Base-by-base conservation (phyloP, 2,888 invertebrate species). In the Caenorhabditis sp. region DNA sequence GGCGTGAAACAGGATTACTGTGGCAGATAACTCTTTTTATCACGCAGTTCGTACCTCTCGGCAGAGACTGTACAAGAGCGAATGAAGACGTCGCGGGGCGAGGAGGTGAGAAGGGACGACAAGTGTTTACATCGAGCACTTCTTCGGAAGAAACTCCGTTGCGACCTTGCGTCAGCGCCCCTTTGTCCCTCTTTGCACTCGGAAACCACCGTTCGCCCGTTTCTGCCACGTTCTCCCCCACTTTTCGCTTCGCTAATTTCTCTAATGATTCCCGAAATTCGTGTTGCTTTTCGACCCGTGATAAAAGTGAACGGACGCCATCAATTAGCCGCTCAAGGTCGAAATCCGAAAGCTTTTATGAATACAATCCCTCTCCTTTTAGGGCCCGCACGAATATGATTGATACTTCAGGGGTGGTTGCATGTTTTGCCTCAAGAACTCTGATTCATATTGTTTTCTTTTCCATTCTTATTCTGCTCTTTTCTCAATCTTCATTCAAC, bases 91-190 rank as follows among this genome's bases (percentile, higher is more conserved):
- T 61, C 32, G 32, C 27, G 22, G 22, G 43, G 11, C n/a, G n/a
- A n/a, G n/a, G n/a, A n/a, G n/a, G n/a, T n/a, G n/a, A n/a, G 17
- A 27, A 30, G 2, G 41, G 41, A 41, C 41, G 39, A 56, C 66
- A 70, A 70, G 70, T 70, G 70, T 70, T 70, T 70, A 59, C 70
- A 45, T 70, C 70, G 70, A 70, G 70, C 70, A 59, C 59, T 59
- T 70, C 59, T 52, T 52, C 53, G 32, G 30, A n/a, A n/a, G n/a
- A 53, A 48, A 58, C 48, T 58, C 26, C 24, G 30, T 53, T 27
- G 35, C 70, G 70, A 70, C 70, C 70, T 70, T 70, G 70, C 70
- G 59, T 59, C 59, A 70, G 59, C 48, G 30, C 41, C 32, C 56
- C 24, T 37, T 56, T 48, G 56, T 56, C 11, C 46, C 24, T 35